These are phyloP conservation scores for Chionodraco myersi DNA, from an alignment of 2,113 vertebrate genomes.

Conservation along the genomic window DNA sequence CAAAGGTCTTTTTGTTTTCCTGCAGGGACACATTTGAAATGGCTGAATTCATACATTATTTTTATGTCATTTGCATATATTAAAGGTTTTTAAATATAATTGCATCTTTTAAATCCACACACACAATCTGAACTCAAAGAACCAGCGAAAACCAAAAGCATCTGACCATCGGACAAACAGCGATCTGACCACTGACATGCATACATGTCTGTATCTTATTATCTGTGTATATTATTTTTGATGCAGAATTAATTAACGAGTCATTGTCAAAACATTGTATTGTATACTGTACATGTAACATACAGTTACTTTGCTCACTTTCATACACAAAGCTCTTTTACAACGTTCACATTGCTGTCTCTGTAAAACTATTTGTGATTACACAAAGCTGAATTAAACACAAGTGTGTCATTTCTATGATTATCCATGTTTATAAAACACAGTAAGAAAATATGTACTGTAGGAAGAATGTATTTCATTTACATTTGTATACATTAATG, in stretches of 20 bases:
- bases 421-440: not conserved
- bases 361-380: not conserved
- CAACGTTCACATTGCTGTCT: not conserved
- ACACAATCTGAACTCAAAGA: constrained; percentile 11
- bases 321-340: not conserved
- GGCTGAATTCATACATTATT: constrained; percentile 25
- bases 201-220: not conserved
- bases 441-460: not conserved
- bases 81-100: constrained; percentile 9
- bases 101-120: constrained; percentile 1
- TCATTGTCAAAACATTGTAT: not conserved
- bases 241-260: not conserved
- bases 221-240: too few species aligned
- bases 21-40: not conserved
- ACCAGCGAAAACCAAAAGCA: too few species aligned
- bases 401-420: not conserved
- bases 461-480: not conserved
- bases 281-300: not conserved
- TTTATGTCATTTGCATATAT: constrained; percentile 27
- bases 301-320: not conserved
- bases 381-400: not conserved
- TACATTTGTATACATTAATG: not conserved
- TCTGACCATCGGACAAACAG: not conserved
- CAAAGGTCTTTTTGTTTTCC: not conserved
- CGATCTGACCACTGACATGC: not conserved